Evolutionary conservation across 2,888 invertebrate genomes (phyloP).

Genomic region (Brassicogethes aeneus): DNA sequence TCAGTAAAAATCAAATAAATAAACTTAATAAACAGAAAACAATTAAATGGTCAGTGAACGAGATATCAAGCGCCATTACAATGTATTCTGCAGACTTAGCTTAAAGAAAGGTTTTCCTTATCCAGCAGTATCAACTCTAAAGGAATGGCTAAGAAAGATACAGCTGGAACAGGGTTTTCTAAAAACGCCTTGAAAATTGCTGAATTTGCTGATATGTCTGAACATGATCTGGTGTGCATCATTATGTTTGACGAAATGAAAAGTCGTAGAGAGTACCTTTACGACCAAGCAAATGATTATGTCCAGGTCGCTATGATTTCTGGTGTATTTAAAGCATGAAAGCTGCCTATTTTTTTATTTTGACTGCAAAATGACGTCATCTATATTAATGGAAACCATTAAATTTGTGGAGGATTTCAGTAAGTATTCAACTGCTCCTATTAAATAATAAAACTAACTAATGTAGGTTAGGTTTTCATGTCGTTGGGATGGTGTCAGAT

Average conservation of each 20-base stretch:
- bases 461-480: constrained; percentile 15
- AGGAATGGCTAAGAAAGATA: constrained; percentile 9
- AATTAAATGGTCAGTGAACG: constrained; percentile 10
- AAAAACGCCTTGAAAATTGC: constrained; percentile 9
- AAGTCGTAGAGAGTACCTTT: constrained; percentile 14
- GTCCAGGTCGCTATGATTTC: constrained; percentile 21
- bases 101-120: constrained; percentile 10
- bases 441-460: constrained; percentile 3
- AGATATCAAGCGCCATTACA: constrained; percentile 10
- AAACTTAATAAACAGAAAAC: constrained; percentile 8
- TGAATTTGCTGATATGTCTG: constrained; percentile 9
- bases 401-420: constrained; percentile 11
- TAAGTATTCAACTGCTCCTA: constrained; percentile 2
- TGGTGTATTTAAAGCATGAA: constrained; percentile 21
- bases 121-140: constrained; percentile 11
- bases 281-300: constrained; percentile 19
- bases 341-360: constrained; percentile 24
- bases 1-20: constrained; percentile 11
- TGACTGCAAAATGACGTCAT: constrained; percentile 18
- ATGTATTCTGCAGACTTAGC: constrained; percentile 10
- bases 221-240: constrained; percentile 8
- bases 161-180: constrained; percentile 9
- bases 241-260: constrained; percentile 21
- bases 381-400: constrained; percentile 14
- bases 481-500: constrained; percentile 22